Percentiles rank a stretch among this genome's conserved stretches.
phyloP scores from a whole-genome alignment of 2,888 invertebrate genomes.

The Pantelozetes paolii region DNA sequence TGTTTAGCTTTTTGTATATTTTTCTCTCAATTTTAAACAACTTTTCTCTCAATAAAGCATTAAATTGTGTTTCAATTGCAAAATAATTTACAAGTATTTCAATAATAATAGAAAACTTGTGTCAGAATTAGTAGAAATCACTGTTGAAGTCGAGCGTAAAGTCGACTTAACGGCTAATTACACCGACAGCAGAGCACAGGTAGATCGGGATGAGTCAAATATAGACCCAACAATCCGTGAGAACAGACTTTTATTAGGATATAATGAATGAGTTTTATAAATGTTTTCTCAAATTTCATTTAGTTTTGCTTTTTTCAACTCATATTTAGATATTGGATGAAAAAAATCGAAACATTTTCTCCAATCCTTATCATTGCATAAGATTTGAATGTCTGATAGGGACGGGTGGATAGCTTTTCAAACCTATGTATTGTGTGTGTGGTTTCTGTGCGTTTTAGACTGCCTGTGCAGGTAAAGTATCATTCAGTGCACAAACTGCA shows the following conservation, averaged over 20 bases:
- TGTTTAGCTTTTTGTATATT: neutral
- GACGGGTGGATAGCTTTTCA: neutral
- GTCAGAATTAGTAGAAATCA: neutral
- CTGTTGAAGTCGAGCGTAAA: neutral
- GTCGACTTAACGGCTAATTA: constrained; percentile 5
- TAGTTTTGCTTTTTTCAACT: neutral
- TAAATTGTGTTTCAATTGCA: neutral
- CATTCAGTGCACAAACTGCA: neutral
- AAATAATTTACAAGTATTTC: neutral
- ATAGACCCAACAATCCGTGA: neutral
- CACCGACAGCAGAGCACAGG: neutral
- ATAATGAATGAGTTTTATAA: neutral
- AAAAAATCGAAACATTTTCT: neutral
- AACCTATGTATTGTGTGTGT: neutral
- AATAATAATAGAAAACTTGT: neutral
- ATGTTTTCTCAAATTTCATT: neutral
- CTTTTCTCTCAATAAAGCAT: neutral
- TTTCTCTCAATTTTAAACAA: neutral
- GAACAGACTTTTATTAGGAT: neutral
- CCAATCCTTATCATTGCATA: too few species aligned
- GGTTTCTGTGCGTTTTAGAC: neutral
- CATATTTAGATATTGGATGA: neutral
- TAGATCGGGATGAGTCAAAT: neutral
- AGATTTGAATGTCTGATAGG: neutral
- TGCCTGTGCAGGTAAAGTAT: constrained; percentile 11